These are phyloP conservation scores for Nineta flava DNA, from an alignment of 2,888 invertebrate genomes.

Conservation along the genomic window DNA sequence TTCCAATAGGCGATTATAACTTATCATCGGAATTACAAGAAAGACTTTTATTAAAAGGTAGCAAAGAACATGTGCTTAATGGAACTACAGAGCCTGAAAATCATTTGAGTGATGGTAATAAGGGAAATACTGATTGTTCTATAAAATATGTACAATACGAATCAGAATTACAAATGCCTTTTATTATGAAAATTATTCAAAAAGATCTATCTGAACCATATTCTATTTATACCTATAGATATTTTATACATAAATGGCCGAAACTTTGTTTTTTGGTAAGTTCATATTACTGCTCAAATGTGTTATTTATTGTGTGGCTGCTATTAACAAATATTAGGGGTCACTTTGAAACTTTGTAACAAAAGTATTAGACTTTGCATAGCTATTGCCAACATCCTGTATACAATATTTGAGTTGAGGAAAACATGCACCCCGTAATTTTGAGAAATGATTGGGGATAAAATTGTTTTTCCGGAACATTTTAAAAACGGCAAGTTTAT, in stretches of 20 bases:
- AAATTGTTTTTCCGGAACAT: too few relatives aligned
- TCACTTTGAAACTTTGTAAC: too few relatives aligned
- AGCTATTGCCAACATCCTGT: too few relatives aligned
- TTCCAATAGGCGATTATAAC: background rate
- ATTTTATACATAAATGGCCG: slow-evolving; percentile 99
- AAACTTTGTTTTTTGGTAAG: slow-evolving; percentile 89
- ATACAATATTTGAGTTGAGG: too few relatives aligned
- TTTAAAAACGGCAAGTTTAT: too few relatives aligned
- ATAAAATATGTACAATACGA: slow-evolving; percentile 62
- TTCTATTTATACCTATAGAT: slow-evolving; percentile 99
- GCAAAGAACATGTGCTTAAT: background rate
- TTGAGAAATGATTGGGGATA: too few relatives aligned
- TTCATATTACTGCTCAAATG: slow-evolving; percentile 55
- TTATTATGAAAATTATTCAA: slow-evolving; percentile 97
- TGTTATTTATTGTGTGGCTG: slow-evolving; percentile 80
- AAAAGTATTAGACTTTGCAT: too few relatives aligned
- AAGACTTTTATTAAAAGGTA: slow-evolving; percentile 1
- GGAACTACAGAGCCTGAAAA: background rate
- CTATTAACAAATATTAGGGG: too few relatives aligned
- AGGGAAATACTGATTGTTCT: background rate
- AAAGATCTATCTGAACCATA: slow-evolving; percentile 99
- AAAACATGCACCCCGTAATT: too few relatives aligned
- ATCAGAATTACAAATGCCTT: slow-evolving; percentile 95
- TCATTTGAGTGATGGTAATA: background rate
- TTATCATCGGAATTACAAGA: slow-evolving; percentile 5